Evolutionary conservation across 2,797 vertebrate species (phyloP).

Genomic region (Catharus ustulatus): DNA sequence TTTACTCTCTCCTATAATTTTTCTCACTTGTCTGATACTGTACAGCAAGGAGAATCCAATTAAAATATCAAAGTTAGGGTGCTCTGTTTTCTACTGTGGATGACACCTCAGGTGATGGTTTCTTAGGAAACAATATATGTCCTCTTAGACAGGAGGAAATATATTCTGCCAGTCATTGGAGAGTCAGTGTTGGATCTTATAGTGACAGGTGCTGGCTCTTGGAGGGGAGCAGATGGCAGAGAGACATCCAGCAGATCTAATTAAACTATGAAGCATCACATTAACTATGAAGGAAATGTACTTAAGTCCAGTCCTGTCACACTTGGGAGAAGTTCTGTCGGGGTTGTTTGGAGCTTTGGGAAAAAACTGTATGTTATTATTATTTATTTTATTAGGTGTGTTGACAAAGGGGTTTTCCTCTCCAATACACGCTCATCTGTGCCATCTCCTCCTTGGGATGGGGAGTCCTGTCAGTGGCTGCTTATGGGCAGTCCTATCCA

Average conservation of each 20-base stretch:
- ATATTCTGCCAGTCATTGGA: neutral
- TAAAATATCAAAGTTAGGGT: neutral
- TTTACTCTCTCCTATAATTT: neutral
- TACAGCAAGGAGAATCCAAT: neutral
- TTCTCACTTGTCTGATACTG: neutral
- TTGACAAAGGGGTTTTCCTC: accelerated
- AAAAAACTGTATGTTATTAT: neutral
- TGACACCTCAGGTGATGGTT: neutral
- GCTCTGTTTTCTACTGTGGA: neutral
- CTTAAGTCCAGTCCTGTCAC: neutral
- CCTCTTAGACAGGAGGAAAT: neutral
- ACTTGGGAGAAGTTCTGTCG: neutral
- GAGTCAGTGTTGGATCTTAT: neutral
- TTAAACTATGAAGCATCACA: conserved; percentile 11
- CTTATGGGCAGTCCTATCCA: too few species aligned
- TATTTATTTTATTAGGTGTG: neutral
- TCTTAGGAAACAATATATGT: neutral
- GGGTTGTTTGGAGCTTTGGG: neutral
- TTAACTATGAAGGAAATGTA: neutral
- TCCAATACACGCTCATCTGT: neutral
- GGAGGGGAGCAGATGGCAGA: conserved; percentile 43
- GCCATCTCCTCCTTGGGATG: neutral
- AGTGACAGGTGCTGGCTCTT: conserved; percentile 36
- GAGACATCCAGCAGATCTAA: conserved; percentile 43
- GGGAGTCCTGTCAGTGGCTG: neutral